Conservation (phyloP, 2,888 invertebrate genomes). For the Erannis defoliaria region DNA sequence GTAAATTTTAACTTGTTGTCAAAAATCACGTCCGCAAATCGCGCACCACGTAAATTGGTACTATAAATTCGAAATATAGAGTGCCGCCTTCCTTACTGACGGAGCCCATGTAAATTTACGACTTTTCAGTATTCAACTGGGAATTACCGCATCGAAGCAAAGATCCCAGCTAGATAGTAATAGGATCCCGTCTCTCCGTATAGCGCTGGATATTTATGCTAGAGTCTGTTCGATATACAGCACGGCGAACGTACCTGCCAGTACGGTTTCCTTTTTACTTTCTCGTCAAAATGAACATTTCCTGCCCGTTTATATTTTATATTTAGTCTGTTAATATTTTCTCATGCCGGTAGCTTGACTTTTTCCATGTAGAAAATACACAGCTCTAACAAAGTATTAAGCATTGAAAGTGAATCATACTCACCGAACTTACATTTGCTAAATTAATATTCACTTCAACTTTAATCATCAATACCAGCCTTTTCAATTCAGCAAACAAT, state of each 20-base stretch:
- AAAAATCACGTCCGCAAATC: slow-evolving; percentile 77
- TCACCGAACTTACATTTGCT: too few relatives aligned
- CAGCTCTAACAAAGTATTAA: neutral
- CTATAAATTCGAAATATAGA: slow-evolving; percentile 74
- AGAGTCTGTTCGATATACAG: slow-evolving; percentile 50
- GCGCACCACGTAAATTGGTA: slow-evolving; percentile 72
- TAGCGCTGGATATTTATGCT: slow-evolving; percentile 60
- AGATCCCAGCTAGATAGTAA: slow-evolving; percentile 70
- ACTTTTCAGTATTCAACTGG: slow-evolving; percentile 78
- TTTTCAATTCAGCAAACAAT: too few relatives aligned
- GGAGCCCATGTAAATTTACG: slow-evolving; percentile 78
- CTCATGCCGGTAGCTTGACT: slow-evolving; percentile 26
- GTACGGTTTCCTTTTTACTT: slow-evolving; percentile 33
- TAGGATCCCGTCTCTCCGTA: slow-evolving; percentile 52
- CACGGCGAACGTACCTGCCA: slow-evolving; percentile 33
- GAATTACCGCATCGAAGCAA: slow-evolving; percentile 73
- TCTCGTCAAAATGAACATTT: slow-evolving; percentile 35
- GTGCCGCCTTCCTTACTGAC: slow-evolving; percentile 67
- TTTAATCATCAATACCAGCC: too few relatives aligned
- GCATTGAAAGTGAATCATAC: neutral
- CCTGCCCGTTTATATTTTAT: slow-evolving; percentile 22
- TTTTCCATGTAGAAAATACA: neutral
- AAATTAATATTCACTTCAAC: too few relatives aligned
- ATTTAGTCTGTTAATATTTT: neutral
- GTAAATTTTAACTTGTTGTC: slow-evolving; percentile 76